Percentiles rank a stretch among this genome's conserved stretches.
Conservation (phyloP, 2,797 vertebrate species). For the Gobionotothen gibberifrons region DNA sequence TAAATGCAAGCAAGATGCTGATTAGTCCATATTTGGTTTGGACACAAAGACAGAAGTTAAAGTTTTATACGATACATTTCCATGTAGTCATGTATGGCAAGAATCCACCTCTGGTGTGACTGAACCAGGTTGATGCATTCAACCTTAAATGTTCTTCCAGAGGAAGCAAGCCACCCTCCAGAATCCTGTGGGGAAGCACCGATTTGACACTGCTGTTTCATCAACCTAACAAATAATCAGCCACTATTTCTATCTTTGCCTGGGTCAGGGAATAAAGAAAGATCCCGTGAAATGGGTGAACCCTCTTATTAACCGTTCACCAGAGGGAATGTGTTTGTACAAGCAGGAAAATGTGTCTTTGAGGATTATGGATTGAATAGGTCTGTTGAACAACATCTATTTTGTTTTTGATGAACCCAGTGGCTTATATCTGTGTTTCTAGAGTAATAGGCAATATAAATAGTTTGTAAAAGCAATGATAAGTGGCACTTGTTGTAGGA, state of each 20-base stretch:
- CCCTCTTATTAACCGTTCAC: slow-evolving; percentile 18
- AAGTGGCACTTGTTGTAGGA: slow-evolving; percentile 4
- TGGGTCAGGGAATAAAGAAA: background rate
- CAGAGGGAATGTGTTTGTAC: slow-evolving; percentile 4
- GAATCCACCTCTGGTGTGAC: too few relatives aligned
- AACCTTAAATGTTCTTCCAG: too few relatives aligned
- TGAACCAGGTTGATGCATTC: too few relatives aligned
- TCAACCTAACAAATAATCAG: background rate
- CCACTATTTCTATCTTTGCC: background rate
- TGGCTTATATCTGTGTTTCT: slow-evolving; percentile 20
- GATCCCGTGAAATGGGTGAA: background rate
- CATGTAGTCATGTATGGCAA: too few relatives aligned
- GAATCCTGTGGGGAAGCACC: too few relatives aligned
- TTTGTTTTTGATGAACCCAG: slow-evolving; percentile 19
- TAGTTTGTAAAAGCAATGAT: slow-evolving; percentile 23
- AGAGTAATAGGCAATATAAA: slow-evolving; percentile 23
- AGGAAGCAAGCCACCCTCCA: too few relatives aligned
- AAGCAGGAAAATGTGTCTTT: slow-evolving; percentile 1
- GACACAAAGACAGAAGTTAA: too few relatives aligned
- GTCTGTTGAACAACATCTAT: background rate
- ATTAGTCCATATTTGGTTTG: too few relatives aligned
- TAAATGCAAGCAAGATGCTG: too few relatives aligned
- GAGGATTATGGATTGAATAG: slow-evolving; percentile 25
- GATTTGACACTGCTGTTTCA: background rate
- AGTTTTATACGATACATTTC: too few relatives aligned